Evolutionary conservation across 2,888 invertebrate species (phyloP).

Genomic region (Pantelozetes paolii): DNA sequence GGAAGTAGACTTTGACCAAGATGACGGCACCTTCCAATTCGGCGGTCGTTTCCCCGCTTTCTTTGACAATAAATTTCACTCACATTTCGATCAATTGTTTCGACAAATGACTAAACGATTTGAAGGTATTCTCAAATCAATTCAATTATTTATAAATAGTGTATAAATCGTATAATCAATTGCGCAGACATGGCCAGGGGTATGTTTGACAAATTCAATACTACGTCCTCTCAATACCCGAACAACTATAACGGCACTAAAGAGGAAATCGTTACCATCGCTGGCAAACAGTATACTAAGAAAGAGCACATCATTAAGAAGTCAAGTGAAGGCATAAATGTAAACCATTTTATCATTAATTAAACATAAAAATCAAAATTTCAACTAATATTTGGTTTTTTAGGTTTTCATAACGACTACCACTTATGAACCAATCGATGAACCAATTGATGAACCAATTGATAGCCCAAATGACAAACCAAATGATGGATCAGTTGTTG

Average conservation of each 20-base stretch:
- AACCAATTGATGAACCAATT: no score
- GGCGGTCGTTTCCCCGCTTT: slow-evolving; percentile 19
- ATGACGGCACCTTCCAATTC: slow-evolving; percentile 14
- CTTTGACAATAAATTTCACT: slow-evolving; percentile 12
- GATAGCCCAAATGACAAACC: not conserved
- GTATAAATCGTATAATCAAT: no score
- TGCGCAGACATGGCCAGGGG: slow-evolving; percentile 2
- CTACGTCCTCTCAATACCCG: slow-evolving; percentile 20
- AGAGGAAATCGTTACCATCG: slow-evolving; percentile 31
- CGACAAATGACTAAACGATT: slow-evolving; percentile 31
- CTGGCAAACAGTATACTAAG: slow-evolving; percentile 35
- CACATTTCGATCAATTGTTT: slow-evolving; percentile 6
- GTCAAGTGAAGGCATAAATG: slow-evolving; percentile 17
- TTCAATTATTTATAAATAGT: not conserved
- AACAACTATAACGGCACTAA: slow-evolving; percentile 40
- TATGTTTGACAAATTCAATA: slow-evolving; percentile 23
- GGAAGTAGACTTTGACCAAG: slow-evolving; percentile 29
- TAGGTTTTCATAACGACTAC: slow-evolving; percentile 33
- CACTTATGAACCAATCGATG: slow-evolving; percentile 39
- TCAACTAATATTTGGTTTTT: not conserved
- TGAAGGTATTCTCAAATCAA: slow-evolving; percentile 11
- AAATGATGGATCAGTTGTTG: not conserved
- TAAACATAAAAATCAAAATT: slow-evolving; percentile 1
- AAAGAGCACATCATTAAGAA: slow-evolving; percentile 39
- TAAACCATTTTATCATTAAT: slow-evolving; percentile 9